Evolutionary conservation across 2,888 invertebrate species (phyloP).

Genomic region (Orchesella flavescens): DNA sequence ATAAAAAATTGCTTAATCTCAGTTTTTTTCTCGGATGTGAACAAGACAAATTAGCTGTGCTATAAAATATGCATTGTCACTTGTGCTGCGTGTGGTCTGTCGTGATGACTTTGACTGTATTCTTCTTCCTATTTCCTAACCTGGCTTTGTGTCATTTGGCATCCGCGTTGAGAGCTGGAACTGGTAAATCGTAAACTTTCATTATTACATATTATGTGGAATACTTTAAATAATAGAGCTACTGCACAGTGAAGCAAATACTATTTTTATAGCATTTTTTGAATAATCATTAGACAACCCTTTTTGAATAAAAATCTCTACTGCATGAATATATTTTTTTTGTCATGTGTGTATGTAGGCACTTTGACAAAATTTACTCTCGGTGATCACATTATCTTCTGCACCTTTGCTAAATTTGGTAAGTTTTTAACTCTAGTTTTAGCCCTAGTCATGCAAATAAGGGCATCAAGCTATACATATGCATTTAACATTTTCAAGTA

Average conservation of each 20-base stretch:
- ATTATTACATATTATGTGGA: neutral
- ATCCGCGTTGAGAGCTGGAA: slow-evolving; percentile 41
- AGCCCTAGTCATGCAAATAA: too few species aligned
- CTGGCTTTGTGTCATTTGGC: slow-evolving; percentile 39
- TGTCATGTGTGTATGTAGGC: slow-evolving; percentile 26
- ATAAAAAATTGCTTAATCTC: too few species aligned
- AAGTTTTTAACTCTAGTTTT: slow-evolving; percentile 25
- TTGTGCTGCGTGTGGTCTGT: slow-evolving; percentile 21
- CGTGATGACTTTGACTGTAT: slow-evolving; percentile 7
- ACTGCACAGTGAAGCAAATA: neutral
- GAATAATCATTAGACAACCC: neutral
- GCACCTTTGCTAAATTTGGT: slow-evolving; percentile 61
- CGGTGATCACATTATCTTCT: slow-evolving; percentile 59
- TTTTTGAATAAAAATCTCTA: neutral
- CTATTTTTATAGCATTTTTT: slow-evolving; percentile 19
- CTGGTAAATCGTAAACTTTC: slow-evolving; percentile 26
- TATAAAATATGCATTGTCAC: slow-evolving; percentile 2
- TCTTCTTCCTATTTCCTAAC: slow-evolving; percentile 24
- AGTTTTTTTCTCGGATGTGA: neutral
- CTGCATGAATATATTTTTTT: neutral
- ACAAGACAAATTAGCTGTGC: neutral
- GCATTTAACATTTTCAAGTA: neutral
- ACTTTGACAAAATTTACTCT: slow-evolving; percentile 53
- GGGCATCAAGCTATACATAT: neutral
- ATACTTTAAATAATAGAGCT: neutral